Percentiles rank a stretch among this genome's conserved stretches.
phyloP scores from a whole-genome alignment of 2,113 vertebrate species.

The Casuarius casuarius region DNA sequence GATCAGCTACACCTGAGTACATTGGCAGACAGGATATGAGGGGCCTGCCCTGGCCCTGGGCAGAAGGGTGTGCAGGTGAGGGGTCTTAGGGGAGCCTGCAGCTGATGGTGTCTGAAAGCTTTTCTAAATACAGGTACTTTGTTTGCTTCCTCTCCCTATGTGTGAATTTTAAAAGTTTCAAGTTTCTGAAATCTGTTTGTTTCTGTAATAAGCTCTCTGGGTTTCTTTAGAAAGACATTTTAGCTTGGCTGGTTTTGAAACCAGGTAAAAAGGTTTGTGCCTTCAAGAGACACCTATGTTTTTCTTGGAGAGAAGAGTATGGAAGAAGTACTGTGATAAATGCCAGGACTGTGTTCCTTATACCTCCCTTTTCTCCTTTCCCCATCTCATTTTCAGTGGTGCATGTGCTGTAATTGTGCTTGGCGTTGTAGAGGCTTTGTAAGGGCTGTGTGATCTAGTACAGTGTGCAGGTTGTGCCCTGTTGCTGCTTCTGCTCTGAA shows the following conservation, averaged over 20 bases:
- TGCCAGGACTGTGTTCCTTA: background rate
- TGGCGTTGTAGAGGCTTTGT: background rate
- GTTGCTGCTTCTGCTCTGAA: background rate
- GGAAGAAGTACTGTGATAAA: rapidly evolving
- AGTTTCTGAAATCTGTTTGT: background rate
- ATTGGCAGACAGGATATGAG: background rate
- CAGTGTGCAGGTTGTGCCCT: rapidly evolving
- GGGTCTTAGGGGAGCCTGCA: background rate
- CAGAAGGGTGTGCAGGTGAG: rapidly evolving
- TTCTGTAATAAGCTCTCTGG: background rate
- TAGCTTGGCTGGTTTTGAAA: background rate
- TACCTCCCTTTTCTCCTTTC: background rate
- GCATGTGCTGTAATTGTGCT: rapidly evolving
- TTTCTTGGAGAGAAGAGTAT: background rate
- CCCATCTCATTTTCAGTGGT: background rate
- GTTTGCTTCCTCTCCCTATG: background rate
- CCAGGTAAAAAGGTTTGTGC: background rate
- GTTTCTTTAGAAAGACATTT: background rate
- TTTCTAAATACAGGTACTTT: background rate
- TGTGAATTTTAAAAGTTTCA: background rate
- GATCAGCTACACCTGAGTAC: background rate
- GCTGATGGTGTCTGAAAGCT: background rate
- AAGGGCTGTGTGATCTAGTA: too few species aligned
- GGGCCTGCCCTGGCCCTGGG: rapidly evolving
- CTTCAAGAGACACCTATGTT: background rate